These are phyloP conservation scores for Brassicogethes aeneus DNA, from an alignment of 2,888 invertebrate species.

Conservation along the genomic window DNA sequence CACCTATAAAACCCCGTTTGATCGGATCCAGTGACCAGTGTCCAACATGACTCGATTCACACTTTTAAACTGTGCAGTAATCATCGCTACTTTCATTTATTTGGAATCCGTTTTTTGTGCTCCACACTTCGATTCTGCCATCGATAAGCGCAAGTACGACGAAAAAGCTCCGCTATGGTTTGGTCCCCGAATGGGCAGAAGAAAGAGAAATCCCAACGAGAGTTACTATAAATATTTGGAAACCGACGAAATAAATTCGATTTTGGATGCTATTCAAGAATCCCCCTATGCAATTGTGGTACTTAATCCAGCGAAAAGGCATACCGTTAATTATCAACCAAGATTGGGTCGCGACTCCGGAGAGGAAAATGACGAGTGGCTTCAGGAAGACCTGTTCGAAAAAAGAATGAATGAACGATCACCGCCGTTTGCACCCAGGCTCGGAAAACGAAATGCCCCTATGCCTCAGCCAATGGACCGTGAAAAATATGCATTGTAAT, in stretches of 20 bases:
- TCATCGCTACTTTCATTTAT: not conserved
- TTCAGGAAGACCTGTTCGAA: not conserved
- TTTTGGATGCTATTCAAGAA: not conserved
- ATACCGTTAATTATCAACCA: not conserved
- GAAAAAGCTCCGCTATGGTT: not conserved
- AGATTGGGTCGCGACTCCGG: not conserved
- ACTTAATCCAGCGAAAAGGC: not conserved
- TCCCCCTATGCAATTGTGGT: not conserved
- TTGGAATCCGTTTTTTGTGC: not conserved
- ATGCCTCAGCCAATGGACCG: not conserved
- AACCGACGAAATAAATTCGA: not conserved
- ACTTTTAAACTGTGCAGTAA: not conserved
- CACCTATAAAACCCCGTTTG: not conserved
- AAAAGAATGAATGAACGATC: not conserved
- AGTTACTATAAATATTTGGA: not conserved
- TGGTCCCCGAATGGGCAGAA: not conserved
- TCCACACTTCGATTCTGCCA: not conserved
- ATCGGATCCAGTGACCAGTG: not conserved
- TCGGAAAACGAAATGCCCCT: not conserved
- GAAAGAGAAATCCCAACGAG: not conserved
- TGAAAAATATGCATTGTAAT: not conserved
- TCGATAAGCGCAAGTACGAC: not conserved
- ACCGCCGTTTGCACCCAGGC: not conserved
- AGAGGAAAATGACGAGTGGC: not conserved
- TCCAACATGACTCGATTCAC: not conserved